Conservation (phyloP, 2,888 invertebrate species). For the Stenodera caucasica region DNA sequence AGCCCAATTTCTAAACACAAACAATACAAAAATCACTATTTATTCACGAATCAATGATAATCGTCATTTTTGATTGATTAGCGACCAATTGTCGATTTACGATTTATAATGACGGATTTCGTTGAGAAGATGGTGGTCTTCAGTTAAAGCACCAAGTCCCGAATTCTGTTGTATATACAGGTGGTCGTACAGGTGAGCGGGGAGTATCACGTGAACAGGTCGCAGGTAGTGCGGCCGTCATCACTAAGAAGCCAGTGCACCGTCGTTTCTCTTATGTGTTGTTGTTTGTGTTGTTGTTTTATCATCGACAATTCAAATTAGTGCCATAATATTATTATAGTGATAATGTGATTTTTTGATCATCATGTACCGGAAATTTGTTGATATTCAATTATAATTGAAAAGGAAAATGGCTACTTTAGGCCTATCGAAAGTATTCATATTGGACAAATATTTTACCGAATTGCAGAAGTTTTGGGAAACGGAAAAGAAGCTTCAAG, state of each 20-base stretch:
- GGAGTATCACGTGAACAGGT: constrained; percentile 49
- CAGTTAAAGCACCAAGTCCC: constrained; percentile 21
- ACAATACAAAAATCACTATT: constrained; percentile 9
- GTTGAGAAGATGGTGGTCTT: background rate
- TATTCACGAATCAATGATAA: constrained; percentile 3
- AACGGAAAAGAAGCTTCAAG: constrained; percentile 94
- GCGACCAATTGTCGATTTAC: too few species aligned
- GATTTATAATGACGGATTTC: too few species aligned
- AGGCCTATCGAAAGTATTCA: constrained; percentile 96
- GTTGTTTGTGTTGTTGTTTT: constrained; percentile 30
- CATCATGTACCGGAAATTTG: too few species aligned
- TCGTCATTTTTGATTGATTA: too few species aligned
- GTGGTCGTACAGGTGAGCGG: constrained; percentile 50
- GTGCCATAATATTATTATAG: too few species aligned
- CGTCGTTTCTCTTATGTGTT: constrained; percentile 34
- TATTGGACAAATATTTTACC: constrained; percentile 96
- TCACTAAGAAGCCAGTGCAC: constrained; percentile 36
- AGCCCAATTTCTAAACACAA: constrained; percentile 12
- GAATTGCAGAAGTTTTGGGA: constrained; percentile 97
- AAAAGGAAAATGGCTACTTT: constrained; percentile 81
- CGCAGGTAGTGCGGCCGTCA: constrained; percentile 44
- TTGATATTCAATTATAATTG: too few species aligned
- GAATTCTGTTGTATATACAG: constrained; percentile 37
- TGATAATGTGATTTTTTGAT: too few species aligned
- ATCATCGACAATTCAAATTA: too few species aligned